Evolutionary conservation across 2,113 vertebrate genomes (phyloP), one percentile per base, ranked within the genome.

Genomic region (Pleuronectes platessa): DNA sequence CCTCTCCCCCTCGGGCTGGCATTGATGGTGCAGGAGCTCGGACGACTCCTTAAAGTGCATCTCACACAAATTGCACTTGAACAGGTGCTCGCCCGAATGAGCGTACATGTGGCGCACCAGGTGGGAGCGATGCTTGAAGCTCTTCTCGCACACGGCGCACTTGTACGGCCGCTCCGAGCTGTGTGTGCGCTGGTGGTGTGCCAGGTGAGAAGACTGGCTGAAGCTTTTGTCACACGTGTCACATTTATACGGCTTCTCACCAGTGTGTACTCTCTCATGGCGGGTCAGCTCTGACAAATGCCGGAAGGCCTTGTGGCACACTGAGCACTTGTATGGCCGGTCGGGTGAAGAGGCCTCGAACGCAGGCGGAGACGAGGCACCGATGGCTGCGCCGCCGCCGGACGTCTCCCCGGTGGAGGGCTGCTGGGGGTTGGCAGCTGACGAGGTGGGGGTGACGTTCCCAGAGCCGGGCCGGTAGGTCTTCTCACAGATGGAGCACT

Each of bases 101-200:
- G 97, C 97, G 0, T 97, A 98, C 97, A 98, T 99, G 94, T 99
- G 97, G 55, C 97, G 96, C 78, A 98, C 96, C 4, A 99, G 95
- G 91, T 98, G 97, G 0, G 97, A 98, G 84, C 97, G 96, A 92
- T 98, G 97, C 86, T 99, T 99, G 77, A 98, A 99, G 92, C 95
- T 97, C 94, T 99, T 99, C 91, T 98, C 97, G 0, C 97, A 99
- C 37, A 98, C 97, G 0, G 97, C 95, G 31, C 97, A 99, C 78
- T 98, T 98, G 84, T 99, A 98, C 12, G 97, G 97, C 69, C 97
- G 95, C 92, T 99, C 97, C 0, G 97, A 97, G 86, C 97, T 98
- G 94, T 99, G 97, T 0, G 97, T 98, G 75, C 97, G 96, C 88
- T 98, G 98, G 93, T 99, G 97, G 81, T 99, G 97, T 24, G 97